Evolutionary conservation across 2,888 invertebrate genomes (phyloP).

Genomic region (Hoplodrina blanda): DNA sequence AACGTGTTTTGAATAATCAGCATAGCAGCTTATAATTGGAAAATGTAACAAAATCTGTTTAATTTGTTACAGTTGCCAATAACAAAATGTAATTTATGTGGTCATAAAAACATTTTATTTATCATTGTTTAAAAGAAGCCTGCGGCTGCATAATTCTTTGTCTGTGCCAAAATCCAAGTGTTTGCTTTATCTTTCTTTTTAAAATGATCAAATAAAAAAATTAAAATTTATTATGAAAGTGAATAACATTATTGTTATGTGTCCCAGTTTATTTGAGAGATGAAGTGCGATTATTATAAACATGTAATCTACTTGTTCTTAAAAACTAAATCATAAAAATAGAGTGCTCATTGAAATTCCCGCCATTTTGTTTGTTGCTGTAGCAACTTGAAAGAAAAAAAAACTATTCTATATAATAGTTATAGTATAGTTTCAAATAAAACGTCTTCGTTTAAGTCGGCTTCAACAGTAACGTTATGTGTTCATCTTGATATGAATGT

Average conservation of each 20-base stretch:
- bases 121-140: constrained; percentile 12
- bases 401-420: constrained; percentile 1
- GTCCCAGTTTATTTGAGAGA: neutral
- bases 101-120: constrained; percentile 11
- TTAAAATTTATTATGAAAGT: neutral
- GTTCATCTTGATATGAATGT: constrained; percentile 27
- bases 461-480: constrained; percentile 23
- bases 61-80: too few relatives aligned
- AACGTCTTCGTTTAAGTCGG: neutral
- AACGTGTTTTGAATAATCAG: neutral
- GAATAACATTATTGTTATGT: neutral
- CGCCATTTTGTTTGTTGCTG: constrained; percentile 8
- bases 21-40: neutral
- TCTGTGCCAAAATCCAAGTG: constrained; percentile 11
- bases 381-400: constrained; percentile 13
- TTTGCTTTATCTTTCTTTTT: neutral
- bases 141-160: constrained; percentile 1
- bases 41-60: neutral
- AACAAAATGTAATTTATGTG: neutral
- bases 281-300: neutral
- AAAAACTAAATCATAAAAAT: neutral
- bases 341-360: neutral
- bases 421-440: neutral
- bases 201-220: neutral
- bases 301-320: neutral